These are phyloP conservation scores for Leptinotarsa undecemlineata DNA, from an alignment of 1,140 invertebrate genomes.

Conservation along the genomic window DNA sequence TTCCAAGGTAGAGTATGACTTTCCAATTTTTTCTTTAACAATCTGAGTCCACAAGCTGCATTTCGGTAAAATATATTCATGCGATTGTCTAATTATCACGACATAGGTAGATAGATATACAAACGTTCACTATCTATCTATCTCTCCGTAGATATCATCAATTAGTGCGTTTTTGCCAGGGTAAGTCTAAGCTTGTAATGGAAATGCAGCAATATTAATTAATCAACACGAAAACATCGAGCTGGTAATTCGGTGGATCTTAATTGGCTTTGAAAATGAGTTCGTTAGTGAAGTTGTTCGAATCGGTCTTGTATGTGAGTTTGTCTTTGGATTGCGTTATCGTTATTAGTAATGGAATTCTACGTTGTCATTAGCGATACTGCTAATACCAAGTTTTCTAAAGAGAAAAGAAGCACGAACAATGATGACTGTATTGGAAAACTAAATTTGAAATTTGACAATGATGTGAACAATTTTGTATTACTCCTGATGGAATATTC, in stretches of 20 bases:
- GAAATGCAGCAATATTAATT: constrained; percentile 14
- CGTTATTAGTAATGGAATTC: constrained; percentile 16
- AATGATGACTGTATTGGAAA: not conserved
- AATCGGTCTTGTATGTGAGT: constrained; percentile 5
- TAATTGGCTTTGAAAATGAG: constrained; percentile 15
- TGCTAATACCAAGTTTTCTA: not conserved
- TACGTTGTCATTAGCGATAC: constrained; percentile 12
- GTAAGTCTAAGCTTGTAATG: not conserved
- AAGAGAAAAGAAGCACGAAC: not conserved
- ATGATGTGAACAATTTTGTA: too few relatives aligned
- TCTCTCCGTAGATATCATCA: too few relatives aligned
- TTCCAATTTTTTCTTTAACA: too few relatives aligned
- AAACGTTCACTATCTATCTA: too few relatives aligned
- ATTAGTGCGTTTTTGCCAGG: too few relatives aligned
- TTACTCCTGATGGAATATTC: too few relatives aligned
- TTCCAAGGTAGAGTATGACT: too few relatives aligned
- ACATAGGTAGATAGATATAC: too few relatives aligned
- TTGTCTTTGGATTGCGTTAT: constrained; percentile 18
- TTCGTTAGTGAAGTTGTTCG: constrained; percentile 19
- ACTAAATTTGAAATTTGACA: too few relatives aligned
- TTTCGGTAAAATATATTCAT: too few relatives aligned
- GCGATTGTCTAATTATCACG: too few relatives aligned
- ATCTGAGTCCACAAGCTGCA: too few relatives aligned
- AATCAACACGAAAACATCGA: constrained; percentile 16
- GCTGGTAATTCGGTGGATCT: constrained; percentile 4